Evolutionary conservation across 2,888 invertebrate genomes (phyloP), one percentile per base, ranked within the genome.

Genomic region (Pristionchus maxplancki): DNA sequence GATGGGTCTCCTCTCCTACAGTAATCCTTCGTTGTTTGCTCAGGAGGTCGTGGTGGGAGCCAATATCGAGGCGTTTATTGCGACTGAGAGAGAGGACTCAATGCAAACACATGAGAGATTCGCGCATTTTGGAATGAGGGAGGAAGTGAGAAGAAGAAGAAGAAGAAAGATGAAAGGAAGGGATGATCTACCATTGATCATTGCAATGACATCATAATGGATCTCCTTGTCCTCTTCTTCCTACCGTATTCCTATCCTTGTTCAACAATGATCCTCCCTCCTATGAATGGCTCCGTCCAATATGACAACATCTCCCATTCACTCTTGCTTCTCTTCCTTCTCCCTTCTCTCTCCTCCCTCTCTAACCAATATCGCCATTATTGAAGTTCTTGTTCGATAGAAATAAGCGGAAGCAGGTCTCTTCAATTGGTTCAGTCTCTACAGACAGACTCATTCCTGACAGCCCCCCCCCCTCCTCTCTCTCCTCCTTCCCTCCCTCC

Each of bases 11-110:
- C 37, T 31, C 11, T 53, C 50, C 82, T 83, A 83, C 82, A 53
- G 82, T 83, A 83, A 28, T 37, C 82, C 53, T 50, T n/a, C 81
- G 20, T 13, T 83, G 82, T 83, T 83, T 83, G 82, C 82, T 83
- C 82, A 83, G 82, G 82, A 83, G 82, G 82, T 83, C 78, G 78
- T 78, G 78, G 78, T 78, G 28, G 78, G 78, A 78, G 82, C 53
- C 82, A 83, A 83, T 83, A 83, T 83, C 53, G 34, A 53, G 82
- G 82, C 82, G 82, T 83, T 83, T 83, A 83, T 83, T 83, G 82
- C 82, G 53, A 40, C 82, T 83, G 53, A 53, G 53, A 31, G 48
- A 28, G 78, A 78, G 44, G 78, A 78, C 78, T 78, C 78, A 44
- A 28, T 44, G 78, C 78, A 78, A 78, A 78, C n/a, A 78, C 17